Evolutionary conservation across 2,113 vertebrate genomes (phyloP).

Genomic region (Peromyscus maniculatus): DNA sequence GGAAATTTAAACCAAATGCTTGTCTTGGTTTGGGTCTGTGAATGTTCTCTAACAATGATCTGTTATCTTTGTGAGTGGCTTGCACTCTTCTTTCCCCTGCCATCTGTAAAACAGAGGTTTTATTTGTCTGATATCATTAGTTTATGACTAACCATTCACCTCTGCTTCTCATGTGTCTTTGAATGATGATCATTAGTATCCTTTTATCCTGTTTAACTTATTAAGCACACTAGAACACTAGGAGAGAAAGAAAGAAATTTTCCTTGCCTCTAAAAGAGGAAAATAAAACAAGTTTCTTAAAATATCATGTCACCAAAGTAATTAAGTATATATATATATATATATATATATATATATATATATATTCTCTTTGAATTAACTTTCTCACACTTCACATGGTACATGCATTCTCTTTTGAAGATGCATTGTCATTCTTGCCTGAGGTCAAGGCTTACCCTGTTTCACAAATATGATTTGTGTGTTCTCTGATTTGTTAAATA

Average conservation of each 20-base stretch:
- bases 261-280: rapidly evolving
- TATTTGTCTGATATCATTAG: background rate
- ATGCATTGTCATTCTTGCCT: no score
- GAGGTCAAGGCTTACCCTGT: background rate
- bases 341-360: no score
- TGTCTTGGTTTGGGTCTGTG: background rate
- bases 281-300: background rate
- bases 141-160: background rate
- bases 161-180: background rate
- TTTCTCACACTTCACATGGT: background rate
- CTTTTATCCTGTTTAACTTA: background rate
- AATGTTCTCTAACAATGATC: background rate
- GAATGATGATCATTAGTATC: background rate
- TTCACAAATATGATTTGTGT: background rate
- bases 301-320: background rate
- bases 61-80: background rate
- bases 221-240: background rate
- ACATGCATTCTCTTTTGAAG: background rate
- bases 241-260: background rate
- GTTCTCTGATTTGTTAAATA: background rate
- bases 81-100: rapidly evolving
- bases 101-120: no score
- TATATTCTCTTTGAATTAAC: background rate
- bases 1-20: background rate
- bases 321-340: background rate